Evolutionary conservation across 2,113 vertebrate species (phyloP).

Genomic region (Caranx melampygus): DNA sequence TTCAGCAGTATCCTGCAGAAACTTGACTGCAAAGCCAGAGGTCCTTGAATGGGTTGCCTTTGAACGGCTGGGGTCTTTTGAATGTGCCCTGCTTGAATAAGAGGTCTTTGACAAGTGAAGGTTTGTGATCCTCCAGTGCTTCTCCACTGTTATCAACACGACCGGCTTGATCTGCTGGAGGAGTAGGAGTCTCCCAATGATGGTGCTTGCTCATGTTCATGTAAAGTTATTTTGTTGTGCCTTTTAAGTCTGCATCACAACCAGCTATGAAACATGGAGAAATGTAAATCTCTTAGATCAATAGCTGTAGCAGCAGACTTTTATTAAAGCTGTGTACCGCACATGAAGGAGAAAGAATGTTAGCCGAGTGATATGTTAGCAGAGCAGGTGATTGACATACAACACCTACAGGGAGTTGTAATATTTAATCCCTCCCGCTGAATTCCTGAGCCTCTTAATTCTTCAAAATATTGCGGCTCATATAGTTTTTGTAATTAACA

Average conservation of each 20-base stretch:
- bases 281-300: not conserved
- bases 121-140: constrained; percentile 65
- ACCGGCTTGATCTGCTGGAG: constrained; percentile 23
- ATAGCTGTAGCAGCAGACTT: not conserved
- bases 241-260: constrained; percentile 11
- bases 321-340: not conserved
- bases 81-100: constrained; percentile 65
- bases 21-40: constrained; percentile 67
- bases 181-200: constrained; percentile 13
- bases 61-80: constrained; percentile 66
- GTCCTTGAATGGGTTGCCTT: constrained; percentile 67
- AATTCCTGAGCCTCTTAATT: constrained; percentile 92
- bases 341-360: not conserved
- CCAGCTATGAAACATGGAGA: constrained; percentile 16
- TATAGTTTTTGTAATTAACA: constrained; percentile 93
- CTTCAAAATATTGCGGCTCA: constrained; percentile 91
- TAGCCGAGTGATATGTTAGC: constrained; percentile 2
- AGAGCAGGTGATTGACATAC: constrained; percentile 44
- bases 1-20: constrained; percentile 66
- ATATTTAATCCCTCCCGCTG: constrained; percentile 88
- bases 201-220: constrained; percentile 25
- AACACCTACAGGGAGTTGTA: constrained; percentile 50
- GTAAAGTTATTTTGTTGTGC: not conserved
- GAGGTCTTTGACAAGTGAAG: constrained; percentile 62
- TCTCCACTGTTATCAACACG: constrained; percentile 48